Conservation (phyloP, 2,888 invertebrate genomes). For the Lepidocyrtinus sp. region DNA sequence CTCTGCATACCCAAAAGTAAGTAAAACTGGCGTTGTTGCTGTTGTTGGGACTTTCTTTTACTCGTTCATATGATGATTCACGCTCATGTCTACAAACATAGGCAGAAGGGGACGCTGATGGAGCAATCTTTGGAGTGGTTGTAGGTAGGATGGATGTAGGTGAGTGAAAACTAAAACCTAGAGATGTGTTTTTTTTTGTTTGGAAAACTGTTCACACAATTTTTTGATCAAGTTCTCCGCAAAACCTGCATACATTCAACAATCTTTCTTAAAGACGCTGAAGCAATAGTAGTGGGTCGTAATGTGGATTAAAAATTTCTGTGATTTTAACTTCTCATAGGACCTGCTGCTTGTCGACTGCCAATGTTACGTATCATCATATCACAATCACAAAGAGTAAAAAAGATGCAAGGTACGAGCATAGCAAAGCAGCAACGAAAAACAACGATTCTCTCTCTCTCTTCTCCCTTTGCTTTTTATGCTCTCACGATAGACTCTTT, state of each 20-base stretch:
- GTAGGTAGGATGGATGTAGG: slow-evolving; percentile 10
- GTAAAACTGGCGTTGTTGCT: background rate
- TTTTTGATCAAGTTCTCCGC: too few species aligned
- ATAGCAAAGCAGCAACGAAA: slow-evolving; percentile 14
- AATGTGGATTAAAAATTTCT: slow-evolving; percentile 32
- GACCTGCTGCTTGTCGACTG: background rate
- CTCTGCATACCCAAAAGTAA: too few species aligned
- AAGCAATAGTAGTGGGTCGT: too few species aligned
- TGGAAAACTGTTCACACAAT: too few species aligned
- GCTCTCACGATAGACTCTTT: slow-evolving; percentile 5
- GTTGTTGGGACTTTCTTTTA: background rate
- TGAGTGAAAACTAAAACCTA: too few species aligned
- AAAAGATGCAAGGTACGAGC: slow-evolving; percentile 12
- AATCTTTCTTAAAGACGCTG: too few species aligned
- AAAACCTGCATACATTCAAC: too few species aligned
- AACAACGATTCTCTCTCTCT: background rate
- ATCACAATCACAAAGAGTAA: too few species aligned
- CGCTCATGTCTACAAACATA: slow-evolving; percentile 34
- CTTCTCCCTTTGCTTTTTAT: background rate
- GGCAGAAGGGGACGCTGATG: slow-evolving; percentile 59
- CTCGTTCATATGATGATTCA: background rate
- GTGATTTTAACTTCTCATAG: slow-evolving; percentile 38
- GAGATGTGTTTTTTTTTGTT: too few species aligned
- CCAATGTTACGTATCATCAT: background rate
- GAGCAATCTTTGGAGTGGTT: slow-evolving; percentile 22